phyloP scores from a whole-genome alignment of 2,888 invertebrate species.

The Atethmia centrago region DNA sequence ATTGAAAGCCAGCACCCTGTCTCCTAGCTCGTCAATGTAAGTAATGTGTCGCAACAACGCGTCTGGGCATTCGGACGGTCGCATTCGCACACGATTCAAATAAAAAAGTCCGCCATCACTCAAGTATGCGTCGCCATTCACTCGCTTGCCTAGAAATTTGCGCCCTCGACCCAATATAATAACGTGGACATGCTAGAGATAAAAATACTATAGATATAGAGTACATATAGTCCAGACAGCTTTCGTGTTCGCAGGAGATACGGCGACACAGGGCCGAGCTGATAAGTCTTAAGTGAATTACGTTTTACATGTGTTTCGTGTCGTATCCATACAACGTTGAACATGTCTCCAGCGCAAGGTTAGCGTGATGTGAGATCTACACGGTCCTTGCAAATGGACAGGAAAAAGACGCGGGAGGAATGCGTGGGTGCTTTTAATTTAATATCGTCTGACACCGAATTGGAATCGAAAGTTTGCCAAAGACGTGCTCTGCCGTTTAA shows the following conservation, averaged over 20 bases:
- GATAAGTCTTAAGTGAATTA: constrained; percentile 63
- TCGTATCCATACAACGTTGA: constrained; percentile 76
- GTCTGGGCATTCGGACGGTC: constrained; percentile 76
- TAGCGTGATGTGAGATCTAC: constrained; percentile 88
- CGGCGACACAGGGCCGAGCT: constrained; percentile 47
- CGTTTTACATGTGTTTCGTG: constrained; percentile 60
- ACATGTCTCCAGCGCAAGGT: constrained; percentile 74
- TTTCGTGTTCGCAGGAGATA: constrained; percentile 42
- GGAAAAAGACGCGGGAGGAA: constrained; percentile 90
- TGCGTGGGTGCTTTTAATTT: constrained; percentile 90
- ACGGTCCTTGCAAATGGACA: constrained; percentile 90
- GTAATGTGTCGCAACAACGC: constrained; percentile 75
- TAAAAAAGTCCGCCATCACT: constrained; percentile 90
- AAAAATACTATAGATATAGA: constrained; percentile 52
- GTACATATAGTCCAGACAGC: constrained; percentile 52
- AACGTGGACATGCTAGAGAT: constrained; percentile 76
- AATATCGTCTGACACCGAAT: constrained; percentile 90
- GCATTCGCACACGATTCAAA: constrained; percentile 91
- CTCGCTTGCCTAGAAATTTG: constrained; percentile 87
- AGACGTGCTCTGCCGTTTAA: constrained; percentile 87
- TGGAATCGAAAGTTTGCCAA: constrained; percentile 88
- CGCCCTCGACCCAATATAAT: constrained; percentile 74
- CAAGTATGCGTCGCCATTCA: constrained; percentile 90
- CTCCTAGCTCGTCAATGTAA: constrained; percentile 68
- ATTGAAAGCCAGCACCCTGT: constrained; percentile 67